phyloP scores from a whole-genome alignment of 2,797 vertebrate species.

The Gambelia wislizenii region DNA sequence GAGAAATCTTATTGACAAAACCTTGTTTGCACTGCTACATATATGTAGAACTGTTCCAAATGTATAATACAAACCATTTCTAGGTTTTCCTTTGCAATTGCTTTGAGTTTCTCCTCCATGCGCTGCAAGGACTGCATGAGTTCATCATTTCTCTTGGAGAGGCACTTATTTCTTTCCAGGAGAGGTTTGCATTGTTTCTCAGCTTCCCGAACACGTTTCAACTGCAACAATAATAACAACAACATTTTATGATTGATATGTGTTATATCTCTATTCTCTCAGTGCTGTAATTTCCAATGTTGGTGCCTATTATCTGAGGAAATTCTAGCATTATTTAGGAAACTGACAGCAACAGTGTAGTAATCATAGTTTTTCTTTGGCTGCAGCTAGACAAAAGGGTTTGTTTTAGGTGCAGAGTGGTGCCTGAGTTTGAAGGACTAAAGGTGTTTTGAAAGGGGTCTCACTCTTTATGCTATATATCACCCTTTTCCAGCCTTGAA shows the following conservation, averaged over 20 bases:
- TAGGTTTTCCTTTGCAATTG: slow-evolving; percentile 90
- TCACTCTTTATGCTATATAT: not conserved
- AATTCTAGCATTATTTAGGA: slow-evolving; percentile 1
- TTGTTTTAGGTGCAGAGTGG: not conserved
- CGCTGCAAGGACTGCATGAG: slow-evolving; percentile 93
- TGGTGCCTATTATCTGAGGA: not conserved
- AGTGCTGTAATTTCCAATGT: slow-evolving; percentile 3
- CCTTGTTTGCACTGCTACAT: not conserved
- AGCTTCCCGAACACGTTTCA: slow-evolving; percentile 94
- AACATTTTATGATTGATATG: slow-evolving; percentile 51
- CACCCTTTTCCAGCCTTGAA: not conserved
- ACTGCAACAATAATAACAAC: slow-evolving; percentile 75
- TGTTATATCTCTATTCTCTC: slow-evolving; percentile 1
- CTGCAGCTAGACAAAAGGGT: not conserved
- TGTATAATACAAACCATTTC: slow-evolving; percentile 90
- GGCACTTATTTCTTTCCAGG: slow-evolving; percentile 96
- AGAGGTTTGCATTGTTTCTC: slow-evolving; percentile 97
- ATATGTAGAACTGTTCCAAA: not conserved
- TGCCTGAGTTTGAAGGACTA: not conserved
- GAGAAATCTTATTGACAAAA: slow-evolving; percentile 10
- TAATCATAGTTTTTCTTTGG: not conserved
- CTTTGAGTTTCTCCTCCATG: slow-evolving; percentile 94
- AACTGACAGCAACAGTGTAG: not conserved
- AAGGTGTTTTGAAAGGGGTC: not conserved
- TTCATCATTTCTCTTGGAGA: slow-evolving; percentile 95